Conservation (phyloP, 2,113 vertebrate species). For the Cricetomys ansorgei region DNA sequence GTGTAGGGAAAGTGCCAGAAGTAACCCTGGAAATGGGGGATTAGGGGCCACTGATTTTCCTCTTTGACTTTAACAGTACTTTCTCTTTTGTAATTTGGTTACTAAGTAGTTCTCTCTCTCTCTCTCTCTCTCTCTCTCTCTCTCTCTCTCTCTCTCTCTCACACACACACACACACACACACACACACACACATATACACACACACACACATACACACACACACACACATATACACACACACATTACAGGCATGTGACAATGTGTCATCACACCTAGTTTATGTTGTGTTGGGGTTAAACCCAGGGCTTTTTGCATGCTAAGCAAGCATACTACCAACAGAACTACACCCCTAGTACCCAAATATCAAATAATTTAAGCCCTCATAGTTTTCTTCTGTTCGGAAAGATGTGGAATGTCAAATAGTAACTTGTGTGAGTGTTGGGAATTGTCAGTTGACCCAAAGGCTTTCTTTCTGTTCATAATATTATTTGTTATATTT, state of each 20-base stretch:
- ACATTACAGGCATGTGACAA: not conserved
- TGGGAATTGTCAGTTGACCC: slow-evolving; percentile 42
- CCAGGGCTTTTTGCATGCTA: not conserved
- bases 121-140: not conserved
- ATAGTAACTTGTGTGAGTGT: not conserved
- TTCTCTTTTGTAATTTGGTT: not conserved
- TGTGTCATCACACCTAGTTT: not conserved
- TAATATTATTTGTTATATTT: slow-evolving; percentile 22
- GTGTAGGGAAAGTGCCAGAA: slow-evolving; percentile 42
- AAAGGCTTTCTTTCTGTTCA: slow-evolving; percentile 21
- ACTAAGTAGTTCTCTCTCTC: not conserved
- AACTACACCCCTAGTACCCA: not conserved
- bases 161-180: no score
- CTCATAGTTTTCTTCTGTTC: not conserved
- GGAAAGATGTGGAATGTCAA: not conserved
- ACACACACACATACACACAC: no score
- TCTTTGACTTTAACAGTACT: slow-evolving; percentile 22
- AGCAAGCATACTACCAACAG: not conserved
- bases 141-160: not conserved
- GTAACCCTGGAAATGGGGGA: not conserved
- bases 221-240: no score
- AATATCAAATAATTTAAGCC: slow-evolving; percentile 11
- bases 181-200: no score
- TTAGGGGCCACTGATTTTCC: slow-evolving; percentile 3
- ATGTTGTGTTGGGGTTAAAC: not conserved